A percentile compares a stretch with the other conserved stretches of the same genome.
Evolutionary conservation across 1,140 invertebrate species (phyloP).

Genomic region (Drosophila insularis): DNA sequence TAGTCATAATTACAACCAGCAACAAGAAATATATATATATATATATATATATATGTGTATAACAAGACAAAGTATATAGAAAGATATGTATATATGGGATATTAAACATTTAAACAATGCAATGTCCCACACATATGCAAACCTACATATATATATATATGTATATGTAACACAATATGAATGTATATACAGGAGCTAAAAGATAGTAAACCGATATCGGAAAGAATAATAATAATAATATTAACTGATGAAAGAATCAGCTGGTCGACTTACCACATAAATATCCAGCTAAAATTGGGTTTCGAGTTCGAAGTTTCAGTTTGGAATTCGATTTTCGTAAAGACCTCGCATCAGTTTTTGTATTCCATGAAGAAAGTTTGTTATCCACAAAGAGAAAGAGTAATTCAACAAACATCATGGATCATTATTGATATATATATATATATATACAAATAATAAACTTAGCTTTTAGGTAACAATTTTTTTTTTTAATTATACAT

Average conservation of each 20-base stretch:
- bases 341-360: background rate
- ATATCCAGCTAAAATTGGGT: background rate
- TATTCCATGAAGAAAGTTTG: no score
- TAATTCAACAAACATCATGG: constrained; percentile 1
- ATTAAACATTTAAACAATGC: background rate
- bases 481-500: constrained; percentile 38
- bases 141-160: constrained; percentile 15
- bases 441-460: constrained; percentile 8
- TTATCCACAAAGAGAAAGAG: background rate
- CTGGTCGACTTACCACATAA: background rate
- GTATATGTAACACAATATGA: constrained; percentile 22
- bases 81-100: constrained; percentile 5
- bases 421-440: constrained; percentile 44
- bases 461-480: constrained; percentile 43
- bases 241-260: background rate
- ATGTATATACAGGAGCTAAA: constrained; percentile 23
- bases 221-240: constrained; percentile 22
- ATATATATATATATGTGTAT: constrained; percentile 22
- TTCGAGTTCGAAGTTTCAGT: background rate
- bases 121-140: background rate
- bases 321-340: background rate
- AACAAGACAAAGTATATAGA: constrained; percentile 12
- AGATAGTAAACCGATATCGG: constrained; percentile 6
- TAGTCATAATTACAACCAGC: constrained; percentile 19
- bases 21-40: constrained; percentile 9